Evolutionary conservation across 2,797 vertebrate genomes (phyloP).

Genomic region (Chloroceryle inda): DNA sequence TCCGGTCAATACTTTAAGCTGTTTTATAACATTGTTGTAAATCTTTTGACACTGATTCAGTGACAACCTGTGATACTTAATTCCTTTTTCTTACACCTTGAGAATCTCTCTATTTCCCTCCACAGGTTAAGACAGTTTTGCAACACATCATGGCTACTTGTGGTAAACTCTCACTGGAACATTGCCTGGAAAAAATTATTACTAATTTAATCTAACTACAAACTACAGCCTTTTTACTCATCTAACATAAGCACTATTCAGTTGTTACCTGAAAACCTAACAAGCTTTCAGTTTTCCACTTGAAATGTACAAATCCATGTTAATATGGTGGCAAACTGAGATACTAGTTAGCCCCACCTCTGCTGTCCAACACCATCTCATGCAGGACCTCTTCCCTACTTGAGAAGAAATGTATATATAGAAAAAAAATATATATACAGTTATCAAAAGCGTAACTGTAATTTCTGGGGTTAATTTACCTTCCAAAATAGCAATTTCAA

Average conservation of each 20-base stretch:
- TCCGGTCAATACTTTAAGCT: neutral
- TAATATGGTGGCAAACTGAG: neutral
- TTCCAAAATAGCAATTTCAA: constrained; percentile 17
- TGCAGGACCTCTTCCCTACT: neutral
- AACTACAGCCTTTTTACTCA: neutral
- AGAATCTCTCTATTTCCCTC: neutral
- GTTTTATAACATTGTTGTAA: neutral
- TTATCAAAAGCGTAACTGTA: neutral
- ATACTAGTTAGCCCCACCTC: neutral
- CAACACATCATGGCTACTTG: neutral
- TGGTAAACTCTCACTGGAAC: neutral
- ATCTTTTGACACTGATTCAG: neutral
- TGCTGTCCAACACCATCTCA: neutral
- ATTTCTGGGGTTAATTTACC: constrained; percentile 39
- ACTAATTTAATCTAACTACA: neutral
- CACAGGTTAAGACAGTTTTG: neutral
- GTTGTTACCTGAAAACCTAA: neutral
- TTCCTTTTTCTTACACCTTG: neutral
- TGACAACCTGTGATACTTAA: neutral
- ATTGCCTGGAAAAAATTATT: neutral
- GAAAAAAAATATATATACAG: neutral
- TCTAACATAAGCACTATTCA: neutral
- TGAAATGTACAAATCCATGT: neutral
- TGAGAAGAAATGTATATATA: neutral
- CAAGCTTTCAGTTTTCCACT: neutral